Conservation (phyloP, 2,113 vertebrate species). For the Epinephelus lanceolatus region DNA sequence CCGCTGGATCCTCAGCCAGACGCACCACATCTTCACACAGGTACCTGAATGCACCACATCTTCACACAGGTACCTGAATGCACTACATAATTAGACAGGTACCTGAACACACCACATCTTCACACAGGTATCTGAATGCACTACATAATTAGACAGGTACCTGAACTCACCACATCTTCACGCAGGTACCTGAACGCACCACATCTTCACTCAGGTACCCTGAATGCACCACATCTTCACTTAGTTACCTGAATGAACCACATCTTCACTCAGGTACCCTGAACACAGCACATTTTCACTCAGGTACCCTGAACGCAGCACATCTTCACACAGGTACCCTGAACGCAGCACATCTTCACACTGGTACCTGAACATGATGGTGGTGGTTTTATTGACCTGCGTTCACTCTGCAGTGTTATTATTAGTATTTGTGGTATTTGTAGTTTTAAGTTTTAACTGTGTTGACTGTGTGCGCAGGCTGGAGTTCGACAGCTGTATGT, state of each 20-base stretch:
- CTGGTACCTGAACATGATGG: neutral
- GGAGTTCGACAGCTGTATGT: constrained; percentile 96
- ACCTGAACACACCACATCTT: constrained; percentile 93
- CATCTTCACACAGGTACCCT: neutral
- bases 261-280: constrained; percentile 86
- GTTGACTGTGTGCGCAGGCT: constrained; percentile 78
- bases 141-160: constrained; percentile 28
- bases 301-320: neutral
- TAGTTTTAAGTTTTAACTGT: neutral
- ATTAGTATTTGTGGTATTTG: neutral
- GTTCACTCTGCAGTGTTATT: neutral
- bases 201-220: constrained; percentile 25
- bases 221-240: constrained; percentile 93
- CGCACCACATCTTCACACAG: constrained; percentile 92
- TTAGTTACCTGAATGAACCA: constrained; percentile 86
- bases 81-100: constrained; percentile 99
- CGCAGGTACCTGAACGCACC: constrained; percentile 87
- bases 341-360: neutral
- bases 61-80: constrained; percentile 96
- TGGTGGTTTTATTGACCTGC: too few species aligned
- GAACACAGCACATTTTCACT: constrained; percentile 39
- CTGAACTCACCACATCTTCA: constrained; percentile 95
- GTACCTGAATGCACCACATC: constrained; percentile 90
- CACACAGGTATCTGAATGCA: constrained; percentile 89
- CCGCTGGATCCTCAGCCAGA: constrained; percentile 97